phyloP scores from a whole-genome alignment of 1,140 invertebrate species.

The Polyergus mexicanus region DNA sequence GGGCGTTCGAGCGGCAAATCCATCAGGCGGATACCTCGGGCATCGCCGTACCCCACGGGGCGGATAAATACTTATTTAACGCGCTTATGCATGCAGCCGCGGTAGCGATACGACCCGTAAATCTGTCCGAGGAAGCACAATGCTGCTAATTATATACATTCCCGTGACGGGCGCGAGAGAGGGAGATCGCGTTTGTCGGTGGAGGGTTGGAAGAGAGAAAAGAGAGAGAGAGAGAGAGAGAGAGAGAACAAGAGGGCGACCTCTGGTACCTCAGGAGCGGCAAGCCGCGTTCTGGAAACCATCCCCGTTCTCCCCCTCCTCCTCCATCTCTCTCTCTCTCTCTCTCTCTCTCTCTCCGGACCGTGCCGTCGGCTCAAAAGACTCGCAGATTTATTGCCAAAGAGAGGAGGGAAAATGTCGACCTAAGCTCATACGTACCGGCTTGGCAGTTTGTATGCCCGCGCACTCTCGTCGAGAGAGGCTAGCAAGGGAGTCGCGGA shows the following conservation, averaged over 20 bases:
- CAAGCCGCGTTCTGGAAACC: constrained; percentile 71
- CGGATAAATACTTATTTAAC: constrained; percentile 87
- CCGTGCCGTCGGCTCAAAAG: constrained; percentile 82
- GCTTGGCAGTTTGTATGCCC: constrained; percentile 84
- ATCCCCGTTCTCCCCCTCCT: constrained; percentile 63
- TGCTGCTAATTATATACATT: constrained; percentile 87
- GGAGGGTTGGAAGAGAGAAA: constrained; percentile 62
- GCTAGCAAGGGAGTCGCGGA: constrained; percentile 70
- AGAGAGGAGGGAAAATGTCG: constrained; percentile 86
- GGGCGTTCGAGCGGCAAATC: constrained; percentile 80
- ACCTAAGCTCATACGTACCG: constrained; percentile 86
- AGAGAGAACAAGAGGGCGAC: constrained; percentile 67
- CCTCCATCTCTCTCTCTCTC: neutral
- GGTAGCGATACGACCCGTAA: constrained; percentile 86
- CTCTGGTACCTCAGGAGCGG: constrained; percentile 74
- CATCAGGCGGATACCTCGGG: constrained; percentile 80
- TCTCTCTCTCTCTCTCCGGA: constrained; percentile 58
- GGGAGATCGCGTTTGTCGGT: constrained; percentile 59
- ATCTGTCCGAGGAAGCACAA: constrained; percentile 86
- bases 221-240: constrained; percentile 67
- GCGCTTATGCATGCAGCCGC: constrained; percentile 86
- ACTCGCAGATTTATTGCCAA: constrained; percentile 86
- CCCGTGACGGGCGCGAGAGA: constrained; percentile 82
- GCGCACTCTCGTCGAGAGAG: constrained; percentile 75
- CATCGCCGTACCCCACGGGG: constrained; percentile 84